Evolutionary conservation across 2,888 invertebrate species (phyloP).

Genomic region (Agapostemon virescens): DNA sequence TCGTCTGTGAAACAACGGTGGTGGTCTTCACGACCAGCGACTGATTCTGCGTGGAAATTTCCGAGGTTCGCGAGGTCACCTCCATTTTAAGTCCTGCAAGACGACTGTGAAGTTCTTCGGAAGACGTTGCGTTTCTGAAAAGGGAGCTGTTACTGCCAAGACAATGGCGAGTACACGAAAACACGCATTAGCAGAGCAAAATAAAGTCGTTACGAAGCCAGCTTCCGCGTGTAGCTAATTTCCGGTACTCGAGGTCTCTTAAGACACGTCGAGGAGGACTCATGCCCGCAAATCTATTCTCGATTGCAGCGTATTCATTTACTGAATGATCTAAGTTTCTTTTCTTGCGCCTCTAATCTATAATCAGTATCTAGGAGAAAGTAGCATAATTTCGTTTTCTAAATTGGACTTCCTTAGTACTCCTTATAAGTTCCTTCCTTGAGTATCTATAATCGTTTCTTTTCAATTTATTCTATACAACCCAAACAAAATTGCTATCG

Average conservation of each 20-base stretch:
- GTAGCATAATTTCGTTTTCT: neutral
- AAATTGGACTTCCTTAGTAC: neutral
- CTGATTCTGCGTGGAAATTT: slow-evolving; percentile 78
- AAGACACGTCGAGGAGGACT: neutral
- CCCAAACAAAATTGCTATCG: too few relatives aligned
- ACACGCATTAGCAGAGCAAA: slow-evolving; percentile 54
- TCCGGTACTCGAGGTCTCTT: neutral
- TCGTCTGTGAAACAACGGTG: slow-evolving; percentile 77
- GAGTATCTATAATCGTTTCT: too few relatives aligned
- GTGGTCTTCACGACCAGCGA: slow-evolving; percentile 76
- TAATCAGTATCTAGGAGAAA: neutral
- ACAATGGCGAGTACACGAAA: slow-evolving; percentile 64
- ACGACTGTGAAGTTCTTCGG: slow-evolving; percentile 78
- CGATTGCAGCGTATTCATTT: neutral
- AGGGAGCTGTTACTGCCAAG: slow-evolving; percentile 79
- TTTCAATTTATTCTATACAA: too few relatives aligned
- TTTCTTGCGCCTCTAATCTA: neutral
- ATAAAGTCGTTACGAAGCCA: slow-evolving; percentile 37
- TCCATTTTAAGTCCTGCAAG: slow-evolving; percentile 79
- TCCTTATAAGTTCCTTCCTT: too few relatives aligned
- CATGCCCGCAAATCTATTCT: neutral
- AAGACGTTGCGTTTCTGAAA: slow-evolving; percentile 79
- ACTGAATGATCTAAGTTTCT: neutral
- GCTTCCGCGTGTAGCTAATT: slow-evolving; percentile 4
- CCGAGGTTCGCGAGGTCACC: slow-evolving; percentile 78